phyloP scores from a whole-genome alignment of 1,140 invertebrate species.

The Charaxes varanes region DNA sequence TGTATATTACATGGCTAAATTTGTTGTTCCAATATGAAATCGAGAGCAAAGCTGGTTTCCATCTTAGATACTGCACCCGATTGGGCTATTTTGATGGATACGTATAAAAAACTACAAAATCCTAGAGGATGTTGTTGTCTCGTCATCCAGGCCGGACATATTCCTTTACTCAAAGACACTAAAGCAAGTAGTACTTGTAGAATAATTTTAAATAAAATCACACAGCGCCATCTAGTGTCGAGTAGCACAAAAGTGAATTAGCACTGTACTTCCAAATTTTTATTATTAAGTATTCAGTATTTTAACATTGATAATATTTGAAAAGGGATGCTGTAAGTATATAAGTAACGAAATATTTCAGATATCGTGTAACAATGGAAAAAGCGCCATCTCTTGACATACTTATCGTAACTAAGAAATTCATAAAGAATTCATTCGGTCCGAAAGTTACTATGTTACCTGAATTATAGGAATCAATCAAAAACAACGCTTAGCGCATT shows the following conservation, averaged over 20 bases:
- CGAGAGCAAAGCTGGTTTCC: too few species aligned
- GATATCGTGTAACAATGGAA: neutral
- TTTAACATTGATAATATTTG: too few species aligned
- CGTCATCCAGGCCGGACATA: too few species aligned
- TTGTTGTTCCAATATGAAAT: too few species aligned
- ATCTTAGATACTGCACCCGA: too few species aligned
- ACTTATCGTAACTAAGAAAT: conserved; percentile 17
- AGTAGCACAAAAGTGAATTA: conserved; percentile 23
- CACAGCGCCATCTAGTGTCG: conserved; percentile 37
- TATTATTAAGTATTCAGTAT: too few species aligned
- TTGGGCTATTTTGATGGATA: too few species aligned
- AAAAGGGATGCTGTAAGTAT: neutral
- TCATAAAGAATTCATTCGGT: conserved; percentile 48
- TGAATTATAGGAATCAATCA: conserved; percentile 18
- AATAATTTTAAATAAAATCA: neutral
- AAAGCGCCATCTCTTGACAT: conserved; percentile 33
- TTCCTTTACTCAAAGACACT: too few species aligned
- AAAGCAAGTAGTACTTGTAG: too few species aligned
- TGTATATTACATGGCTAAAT: too few species aligned
- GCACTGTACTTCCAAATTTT: neutral
- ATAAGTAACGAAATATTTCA: neutral
- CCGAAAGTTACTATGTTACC: conserved; percentile 51
- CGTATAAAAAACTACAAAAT: too few species aligned
- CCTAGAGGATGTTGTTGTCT: too few species aligned
- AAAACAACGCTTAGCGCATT: conserved; percentile 25